A percentile compares a stretch with the other conserved stretches of the same genome.
Evolutionary conservation across 2,797 vertebrate genomes (phyloP).

Genomic region (Lacerta viridis): DNA sequence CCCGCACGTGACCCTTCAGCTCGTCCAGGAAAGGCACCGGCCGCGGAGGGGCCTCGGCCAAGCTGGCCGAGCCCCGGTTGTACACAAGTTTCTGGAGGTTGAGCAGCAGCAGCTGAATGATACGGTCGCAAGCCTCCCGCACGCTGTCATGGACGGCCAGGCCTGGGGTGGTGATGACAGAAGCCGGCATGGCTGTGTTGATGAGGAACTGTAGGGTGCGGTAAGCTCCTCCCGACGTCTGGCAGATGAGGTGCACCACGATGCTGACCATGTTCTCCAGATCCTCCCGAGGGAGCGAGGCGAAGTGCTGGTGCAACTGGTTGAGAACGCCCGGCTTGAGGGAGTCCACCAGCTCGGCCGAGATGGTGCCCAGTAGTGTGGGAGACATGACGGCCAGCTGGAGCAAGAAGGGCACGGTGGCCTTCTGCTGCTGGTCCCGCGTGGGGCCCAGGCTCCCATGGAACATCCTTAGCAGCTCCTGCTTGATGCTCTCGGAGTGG

Average conservation of each 20-base stretch:
- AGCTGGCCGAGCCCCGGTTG: slow-evolving; percentile 79
- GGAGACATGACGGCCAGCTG: slow-evolving; percentile 94
- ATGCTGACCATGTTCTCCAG: slow-evolving; percentile 90
- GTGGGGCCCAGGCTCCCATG: slow-evolving; percentile 88
- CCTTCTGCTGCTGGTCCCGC: slow-evolving; percentile 81
- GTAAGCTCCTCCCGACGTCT: slow-evolving; percentile 89
- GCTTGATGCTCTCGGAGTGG: slow-evolving; percentile 92
- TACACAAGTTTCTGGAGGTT: slow-evolving; percentile 94
- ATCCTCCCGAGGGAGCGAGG: slow-evolving; percentile 88
- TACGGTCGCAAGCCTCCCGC: slow-evolving; percentile 91
- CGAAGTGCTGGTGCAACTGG: slow-evolving; percentile 90
- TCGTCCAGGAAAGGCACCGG: slow-evolving; percentile 91
- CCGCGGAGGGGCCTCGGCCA: slow-evolving; percentile 75
- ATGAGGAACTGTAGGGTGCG: slow-evolving; percentile 90
- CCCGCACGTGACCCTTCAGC: slow-evolving; percentile 85
- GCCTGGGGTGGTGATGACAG: slow-evolving; percentile 90
- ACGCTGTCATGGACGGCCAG: slow-evolving; percentile 89
- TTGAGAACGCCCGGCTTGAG: slow-evolving; percentile 86
- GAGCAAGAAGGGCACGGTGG: slow-evolving; percentile 92
- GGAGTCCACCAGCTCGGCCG: slow-evolving; percentile 90
- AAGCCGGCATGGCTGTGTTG: slow-evolving; percentile 91
- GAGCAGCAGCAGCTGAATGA: slow-evolving; percentile 91
- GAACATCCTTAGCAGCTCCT: slow-evolving; percentile 94
- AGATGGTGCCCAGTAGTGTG: slow-evolving; percentile 87
- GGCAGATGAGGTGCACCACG: slow-evolving; percentile 92